These are phyloP conservation scores for Kryptopterus vitreolus DNA, from an alignment of 2,797 vertebrate species.

Conservation along the genomic window DNA sequence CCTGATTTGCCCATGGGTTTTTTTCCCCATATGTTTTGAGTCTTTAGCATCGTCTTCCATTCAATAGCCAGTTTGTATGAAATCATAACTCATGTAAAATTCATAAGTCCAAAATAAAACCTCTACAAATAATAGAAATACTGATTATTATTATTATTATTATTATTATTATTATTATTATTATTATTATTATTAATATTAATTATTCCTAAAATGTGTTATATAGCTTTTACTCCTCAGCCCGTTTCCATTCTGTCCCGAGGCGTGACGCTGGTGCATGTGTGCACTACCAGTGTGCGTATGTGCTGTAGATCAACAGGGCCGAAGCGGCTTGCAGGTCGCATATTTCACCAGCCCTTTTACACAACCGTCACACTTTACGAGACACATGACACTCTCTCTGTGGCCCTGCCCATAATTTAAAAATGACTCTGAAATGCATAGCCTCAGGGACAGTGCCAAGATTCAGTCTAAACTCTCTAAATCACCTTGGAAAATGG, in stretches of 20 bases:
- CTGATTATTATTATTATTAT: too few relatives aligned
- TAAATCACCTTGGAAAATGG: slow-evolving; percentile 43
- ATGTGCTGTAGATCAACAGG: slow-evolving; percentile 35
- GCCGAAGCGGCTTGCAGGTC: slow-evolving; percentile 39
- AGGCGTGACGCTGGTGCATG: background rate
- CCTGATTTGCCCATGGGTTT: background rate
- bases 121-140: background rate
- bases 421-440: slow-evolving; percentile 54
- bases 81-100: too few relatives aligned
- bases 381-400: slow-evolving; percentile 50
- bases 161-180: too few relatives aligned
- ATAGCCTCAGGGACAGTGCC: slow-evolving; percentile 52
- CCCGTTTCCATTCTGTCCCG: background rate
- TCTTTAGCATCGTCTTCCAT: too few relatives aligned
- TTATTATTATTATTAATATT: too few relatives aligned
- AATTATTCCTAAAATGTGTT: background rate
- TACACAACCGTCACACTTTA: slow-evolving; percentile 52
- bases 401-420: slow-evolving; percentile 53
- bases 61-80: too few relatives aligned
- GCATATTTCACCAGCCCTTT: slow-evolving; percentile 52
- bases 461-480: slow-evolving; percentile 44
- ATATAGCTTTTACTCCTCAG: background rate
- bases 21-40: background rate
- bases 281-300: slow-evolving; percentile 15
- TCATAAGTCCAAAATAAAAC: background rate